phyloP scores from a whole-genome alignment of 2,113 vertebrate species.

The Pagrus major region DNA sequence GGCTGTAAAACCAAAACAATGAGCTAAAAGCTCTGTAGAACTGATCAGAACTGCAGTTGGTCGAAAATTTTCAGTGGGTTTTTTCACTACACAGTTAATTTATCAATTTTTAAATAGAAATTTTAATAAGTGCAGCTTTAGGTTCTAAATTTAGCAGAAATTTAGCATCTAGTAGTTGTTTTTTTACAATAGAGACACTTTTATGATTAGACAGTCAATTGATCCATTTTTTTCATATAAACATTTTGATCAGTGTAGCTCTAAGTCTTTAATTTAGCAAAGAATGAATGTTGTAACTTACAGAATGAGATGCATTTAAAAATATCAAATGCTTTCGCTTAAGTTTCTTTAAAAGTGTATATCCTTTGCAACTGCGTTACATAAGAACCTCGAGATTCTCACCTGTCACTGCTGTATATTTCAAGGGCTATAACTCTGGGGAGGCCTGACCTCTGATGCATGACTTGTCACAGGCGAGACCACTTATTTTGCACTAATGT shows the following conservation, averaged over 20 bases:
- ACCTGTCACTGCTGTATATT: conserved; percentile 29
- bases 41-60: background rate
- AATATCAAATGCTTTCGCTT: background rate
- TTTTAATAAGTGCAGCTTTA: too few species aligned
- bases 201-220: too few species aligned
- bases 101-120: too few species aligned
- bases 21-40: too few species aligned
- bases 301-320: background rate
- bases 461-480: conserved; percentile 36
- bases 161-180: too few species aligned
- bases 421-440: conserved; percentile 6
- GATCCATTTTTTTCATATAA: background rate
- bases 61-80: background rate
- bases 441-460: conserved; percentile 42
- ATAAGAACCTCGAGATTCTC: background rate
- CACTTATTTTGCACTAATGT: conserved; percentile 67
- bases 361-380: background rate
- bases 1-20: background rate
- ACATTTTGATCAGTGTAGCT: background rate
- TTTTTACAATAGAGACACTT: background rate
- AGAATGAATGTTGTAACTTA: background rate
- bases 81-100: too few species aligned
- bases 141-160: too few species aligned
- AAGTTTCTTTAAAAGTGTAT: background rate
- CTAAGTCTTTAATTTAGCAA: background rate